Conservation (phyloP, 2,888 invertebrate genomes). For the Gymnocheta viridis region DNA sequence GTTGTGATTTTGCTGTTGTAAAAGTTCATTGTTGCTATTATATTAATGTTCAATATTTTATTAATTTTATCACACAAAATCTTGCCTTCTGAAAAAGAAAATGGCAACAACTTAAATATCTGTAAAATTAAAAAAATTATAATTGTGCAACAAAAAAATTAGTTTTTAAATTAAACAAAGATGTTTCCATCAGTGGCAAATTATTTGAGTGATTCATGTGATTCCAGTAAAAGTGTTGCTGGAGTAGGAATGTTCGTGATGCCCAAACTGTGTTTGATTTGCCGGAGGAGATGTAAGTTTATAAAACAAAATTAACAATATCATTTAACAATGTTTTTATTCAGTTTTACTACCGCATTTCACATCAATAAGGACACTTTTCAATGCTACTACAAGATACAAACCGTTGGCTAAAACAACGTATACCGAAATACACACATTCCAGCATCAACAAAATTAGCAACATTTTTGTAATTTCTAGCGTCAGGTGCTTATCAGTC, state of each 20-base stretch:
- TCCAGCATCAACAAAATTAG: slow-evolving; percentile 20
- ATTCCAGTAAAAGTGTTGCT: background rate
- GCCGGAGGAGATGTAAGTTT: background rate
- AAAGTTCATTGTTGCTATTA: too few species aligned
- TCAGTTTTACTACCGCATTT: slow-evolving; percentile 4
- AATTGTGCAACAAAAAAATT: too few species aligned
- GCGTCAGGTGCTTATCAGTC: slow-evolving; percentile 4
- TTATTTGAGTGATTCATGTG: background rate
- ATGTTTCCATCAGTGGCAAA: too few species aligned
- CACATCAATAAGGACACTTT: slow-evolving; percentile 15
- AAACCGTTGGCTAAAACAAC: background rate
- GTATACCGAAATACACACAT: background rate
- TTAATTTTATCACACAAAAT: too few species aligned
- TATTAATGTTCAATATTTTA: too few species aligned
- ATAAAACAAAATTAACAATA: too few species aligned
- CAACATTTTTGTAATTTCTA: slow-evolving; percentile 2
- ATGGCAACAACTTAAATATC: too few species aligned
- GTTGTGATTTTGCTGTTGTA: too few species aligned
- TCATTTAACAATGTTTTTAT: background rate
- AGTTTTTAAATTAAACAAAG: too few species aligned
- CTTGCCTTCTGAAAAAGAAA: too few species aligned
- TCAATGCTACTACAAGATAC: slow-evolving; percentile 4
- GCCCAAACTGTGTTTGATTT: too few species aligned
- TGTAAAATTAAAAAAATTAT: too few species aligned
- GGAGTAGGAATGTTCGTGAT: background rate